phyloP scores from a whole-genome alignment of 2,888 invertebrate species.

The Hoplodrina ambigua region DNA sequence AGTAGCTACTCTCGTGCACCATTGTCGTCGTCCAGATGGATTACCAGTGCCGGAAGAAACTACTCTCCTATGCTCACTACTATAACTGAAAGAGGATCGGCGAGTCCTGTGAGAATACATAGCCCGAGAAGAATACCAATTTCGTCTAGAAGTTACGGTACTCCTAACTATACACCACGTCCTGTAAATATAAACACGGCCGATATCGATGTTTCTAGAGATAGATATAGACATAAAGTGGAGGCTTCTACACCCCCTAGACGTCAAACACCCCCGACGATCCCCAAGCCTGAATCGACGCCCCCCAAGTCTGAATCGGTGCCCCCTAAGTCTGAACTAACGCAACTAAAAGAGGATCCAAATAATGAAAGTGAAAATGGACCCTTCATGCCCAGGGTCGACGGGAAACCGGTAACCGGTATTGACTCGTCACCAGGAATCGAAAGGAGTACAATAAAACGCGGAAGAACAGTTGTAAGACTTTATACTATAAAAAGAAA shows the following conservation, averaged over 20 bases:
- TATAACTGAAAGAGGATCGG: constrained; percentile 89
- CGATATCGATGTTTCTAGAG: constrained; percentile 95
- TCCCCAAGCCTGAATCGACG: constrained; percentile 63
- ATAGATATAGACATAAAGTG: constrained; percentile 88
- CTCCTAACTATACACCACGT: constrained; percentile 87
- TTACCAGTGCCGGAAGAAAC: constrained; percentile 82
- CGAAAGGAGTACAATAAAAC: constrained; percentile 91
- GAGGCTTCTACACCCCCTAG: constrained; percentile 52
- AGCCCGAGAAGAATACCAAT: constrained; percentile 87
- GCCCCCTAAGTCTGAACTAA: constrained; percentile 68
- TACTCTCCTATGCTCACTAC: constrained; percentile 94
- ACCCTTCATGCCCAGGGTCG: constrained; percentile 86
- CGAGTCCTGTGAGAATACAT: constrained; percentile 82
- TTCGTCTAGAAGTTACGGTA: constrained; percentile 86
- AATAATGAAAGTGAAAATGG: constrained; percentile 78
- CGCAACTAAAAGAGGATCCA: constrained; percentile 70
- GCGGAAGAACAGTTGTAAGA: constrained; percentile 94
- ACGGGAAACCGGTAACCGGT: constrained; percentile 84
- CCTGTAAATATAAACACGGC: constrained; percentile 95
- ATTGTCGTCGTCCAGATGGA: constrained; percentile 79
- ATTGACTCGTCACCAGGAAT: constrained; percentile 83
- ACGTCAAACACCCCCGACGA: constrained; percentile 47
- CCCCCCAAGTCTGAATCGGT: constrained; percentile 67
- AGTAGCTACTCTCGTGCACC: constrained; percentile 90
- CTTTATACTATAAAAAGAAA: constrained; percentile 92